These are phyloP conservation scores for Cyphomyrmex costatus DNA, from an alignment of 1,140 invertebrate species.

Conservation along the genomic window DNA sequence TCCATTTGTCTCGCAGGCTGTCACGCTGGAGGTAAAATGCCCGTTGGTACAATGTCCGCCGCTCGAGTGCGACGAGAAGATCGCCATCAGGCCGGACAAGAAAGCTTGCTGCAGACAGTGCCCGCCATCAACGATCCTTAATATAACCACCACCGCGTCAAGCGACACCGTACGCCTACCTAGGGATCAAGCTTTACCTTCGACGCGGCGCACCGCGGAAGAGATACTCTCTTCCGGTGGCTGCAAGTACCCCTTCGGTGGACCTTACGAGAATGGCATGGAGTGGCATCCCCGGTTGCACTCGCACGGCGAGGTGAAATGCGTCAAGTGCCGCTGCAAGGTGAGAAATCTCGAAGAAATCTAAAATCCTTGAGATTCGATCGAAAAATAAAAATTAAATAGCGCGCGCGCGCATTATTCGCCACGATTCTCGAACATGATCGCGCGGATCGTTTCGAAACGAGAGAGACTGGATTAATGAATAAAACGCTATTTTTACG, in stretches of 20 bases:
- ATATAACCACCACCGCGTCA: constrained; percentile 74
- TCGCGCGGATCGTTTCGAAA: not conserved
- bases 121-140: constrained; percentile 87
- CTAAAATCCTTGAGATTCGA: not conserved
- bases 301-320: constrained; percentile 94
- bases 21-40: constrained; percentile 92
- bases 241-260: constrained; percentile 90
- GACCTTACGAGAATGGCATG: constrained; percentile 92
- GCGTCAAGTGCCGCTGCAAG: constrained; percentile 95
- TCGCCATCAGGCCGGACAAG: constrained; percentile 90
- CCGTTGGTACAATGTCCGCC: constrained; percentile 91
- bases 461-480: not conserved
- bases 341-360: constrained; percentile 86
- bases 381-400: not conserved
- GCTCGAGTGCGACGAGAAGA: constrained; percentile 90
- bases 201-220: constrained; percentile 85
- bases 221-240: constrained; percentile 92
- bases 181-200: constrained; percentile 79
- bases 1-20: constrained; percentile 83
- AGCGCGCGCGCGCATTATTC: too few species aligned
- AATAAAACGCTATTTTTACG: not conserved
- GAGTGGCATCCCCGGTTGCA: constrained; percentile 95
- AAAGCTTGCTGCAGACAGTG: constrained; percentile 93
- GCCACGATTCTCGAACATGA: not conserved
- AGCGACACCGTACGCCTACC: constrained; percentile 76